Percentiles rank a stretch among this genome's conserved stretches.
Conservation (phyloP, 2,888 invertebrate species). For the Gastracanthus pulcherrimus region DNA sequence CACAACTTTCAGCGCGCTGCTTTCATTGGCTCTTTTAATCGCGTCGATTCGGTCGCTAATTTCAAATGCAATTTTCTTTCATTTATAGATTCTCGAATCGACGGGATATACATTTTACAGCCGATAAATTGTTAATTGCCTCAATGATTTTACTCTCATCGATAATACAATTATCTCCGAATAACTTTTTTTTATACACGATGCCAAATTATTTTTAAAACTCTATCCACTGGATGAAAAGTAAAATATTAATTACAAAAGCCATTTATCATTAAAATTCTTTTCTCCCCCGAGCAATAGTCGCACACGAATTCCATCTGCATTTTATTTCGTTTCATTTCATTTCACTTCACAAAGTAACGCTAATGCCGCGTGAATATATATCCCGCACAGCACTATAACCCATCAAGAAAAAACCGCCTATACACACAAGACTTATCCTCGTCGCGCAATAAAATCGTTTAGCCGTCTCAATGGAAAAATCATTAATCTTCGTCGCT, state of each 20-base stretch:
- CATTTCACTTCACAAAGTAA: background rate
- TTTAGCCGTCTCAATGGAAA: conserved; percentile 43
- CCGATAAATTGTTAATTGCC: background rate
- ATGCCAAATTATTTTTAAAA: background rate
- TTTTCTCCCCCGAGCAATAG: background rate
- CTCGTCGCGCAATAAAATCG: conserved; percentile 40
- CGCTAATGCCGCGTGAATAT: background rate
- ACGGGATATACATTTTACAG: background rate
- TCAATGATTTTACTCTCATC: background rate
- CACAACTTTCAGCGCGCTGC: conserved; percentile 4
- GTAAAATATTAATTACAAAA: background rate
- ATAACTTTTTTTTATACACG: background rate
- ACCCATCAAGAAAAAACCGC: background rate
- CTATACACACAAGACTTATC: background rate
- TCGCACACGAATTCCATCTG: background rate
- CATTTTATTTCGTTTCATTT: too few relatives aligned
- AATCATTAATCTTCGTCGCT: conserved; percentile 48
- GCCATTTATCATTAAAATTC: background rate
- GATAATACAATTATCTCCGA: background rate
- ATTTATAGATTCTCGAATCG: background rate
- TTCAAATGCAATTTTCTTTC: background rate
- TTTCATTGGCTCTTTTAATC: background rate
- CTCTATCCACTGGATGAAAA: background rate
- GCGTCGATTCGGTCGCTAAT: background rate
- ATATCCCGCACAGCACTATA: background rate